phyloP scores from a whole-genome alignment of 2,888 invertebrate species.

The Parnassius mnemosyne region DNA sequence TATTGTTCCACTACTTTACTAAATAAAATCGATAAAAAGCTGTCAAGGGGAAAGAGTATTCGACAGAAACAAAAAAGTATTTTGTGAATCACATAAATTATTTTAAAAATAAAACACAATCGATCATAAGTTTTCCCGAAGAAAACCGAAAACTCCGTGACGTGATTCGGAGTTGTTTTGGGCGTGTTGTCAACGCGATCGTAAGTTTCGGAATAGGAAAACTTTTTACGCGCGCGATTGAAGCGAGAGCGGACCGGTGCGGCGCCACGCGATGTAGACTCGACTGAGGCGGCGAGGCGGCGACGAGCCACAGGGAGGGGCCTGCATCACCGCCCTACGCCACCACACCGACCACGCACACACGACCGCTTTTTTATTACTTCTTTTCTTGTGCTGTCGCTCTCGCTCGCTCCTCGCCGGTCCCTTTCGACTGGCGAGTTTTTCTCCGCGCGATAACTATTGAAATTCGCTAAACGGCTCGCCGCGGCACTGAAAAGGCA shows the following conservation, averaged over 20 bases:
- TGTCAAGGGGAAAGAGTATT: not conserved
- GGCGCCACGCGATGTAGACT: constrained; percentile 69
- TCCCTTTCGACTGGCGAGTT: constrained; percentile 68
- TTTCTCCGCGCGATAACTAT: constrained; percentile 79
- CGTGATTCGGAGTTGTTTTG: constrained; percentile 33
- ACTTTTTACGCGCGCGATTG: constrained; percentile 72
- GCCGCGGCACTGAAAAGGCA: constrained; percentile 78
- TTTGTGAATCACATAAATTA: constrained; percentile 38
- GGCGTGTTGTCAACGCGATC: constrained; percentile 47
- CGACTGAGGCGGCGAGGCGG: constrained; percentile 71
- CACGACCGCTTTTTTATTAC: constrained; percentile 77
- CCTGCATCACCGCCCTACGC: constrained; percentile 74
- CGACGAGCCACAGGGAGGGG: constrained; percentile 74
- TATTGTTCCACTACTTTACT: not conserved
- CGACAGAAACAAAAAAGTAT: not conserved
- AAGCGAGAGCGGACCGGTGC: constrained; percentile 51
- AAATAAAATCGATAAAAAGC: not conserved
- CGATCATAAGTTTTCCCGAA: not conserved
- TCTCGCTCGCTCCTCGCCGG: constrained; percentile 62
- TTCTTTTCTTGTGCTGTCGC: constrained; percentile 71
- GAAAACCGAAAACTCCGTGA: constrained; percentile 27
- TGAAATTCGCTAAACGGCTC: constrained; percentile 80
- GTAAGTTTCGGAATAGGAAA: constrained; percentile 67
- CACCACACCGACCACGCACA: constrained; percentile 77
- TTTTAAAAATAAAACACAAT: constrained; percentile 13